Base-by-base conservation (phyloP, 1,140 invertebrate species). In the Phocides pigmalion region DNA sequence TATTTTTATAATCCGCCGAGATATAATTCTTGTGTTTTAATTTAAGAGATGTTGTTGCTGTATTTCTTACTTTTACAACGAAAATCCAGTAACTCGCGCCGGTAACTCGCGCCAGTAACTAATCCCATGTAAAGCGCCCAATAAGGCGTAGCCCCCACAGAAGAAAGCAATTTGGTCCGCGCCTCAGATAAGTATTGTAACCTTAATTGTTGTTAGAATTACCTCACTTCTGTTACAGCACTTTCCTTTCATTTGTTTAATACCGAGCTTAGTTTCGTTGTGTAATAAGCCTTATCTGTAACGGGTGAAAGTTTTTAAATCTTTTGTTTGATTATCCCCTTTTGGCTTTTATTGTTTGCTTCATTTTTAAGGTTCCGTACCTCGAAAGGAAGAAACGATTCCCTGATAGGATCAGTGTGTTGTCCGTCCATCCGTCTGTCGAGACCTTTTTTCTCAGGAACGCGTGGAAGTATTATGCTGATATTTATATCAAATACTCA, bases 121-220 rank as follows among this genome's bases (percentile, higher is more conserved):
- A 16, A 51, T 11, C 16, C 11, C 14, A 42, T 70, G 47, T 41
- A 71, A 84, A 80, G 58, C 47, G n/a, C 62, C 58, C 70, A 74
- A 15, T 61, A 74, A 80, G 69, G 73, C 68, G 61, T 54, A 68
- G 62, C 53, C 35, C 25, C 62, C 22, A 51, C 47, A 65, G 64
- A 84, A 81, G 81, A 84, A 79, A 82, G 78, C 72, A 82, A 84
- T 84, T 80, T 72, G 54, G 65, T 64, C 64, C 64, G 64, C 65
- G 68, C 61, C 62, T 56, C 72, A 70, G 69, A 80, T 82, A 81
- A 81, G 72, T 76, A 76, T 67, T 68, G 69, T 74, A 67, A 70
- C 72, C 71, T 74, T 84, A 84, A 82, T 84, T 84, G 68, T 66
- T 54, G 61, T 50, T 72, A 74, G 70, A 70, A 76, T 77, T 74